Base-by-base conservation (phyloP, 2,113 vertebrate genomes). In the Vicugna pacos region DNA sequence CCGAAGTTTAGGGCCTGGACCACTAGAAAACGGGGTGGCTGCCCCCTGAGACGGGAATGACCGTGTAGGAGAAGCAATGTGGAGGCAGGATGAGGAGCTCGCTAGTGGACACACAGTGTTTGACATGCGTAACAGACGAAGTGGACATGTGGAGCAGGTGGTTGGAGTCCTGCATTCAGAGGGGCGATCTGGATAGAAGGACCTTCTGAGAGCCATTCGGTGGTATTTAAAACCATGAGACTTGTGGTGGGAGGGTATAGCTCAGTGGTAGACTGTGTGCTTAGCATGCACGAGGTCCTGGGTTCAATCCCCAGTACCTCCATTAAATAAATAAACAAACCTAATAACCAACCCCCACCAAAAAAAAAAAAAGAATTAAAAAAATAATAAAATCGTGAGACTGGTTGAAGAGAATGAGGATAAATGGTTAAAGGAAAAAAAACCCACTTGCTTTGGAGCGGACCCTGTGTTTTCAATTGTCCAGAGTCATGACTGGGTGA, bases 141-240 rank as follows among this genome's bases (percentile, higher is more conserved):
- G 38, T 16, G 9, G 20, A 6, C 8, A 0, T 32, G 10, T 35
- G 3, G 0, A 11, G 24, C 0, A 1, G 50, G 58, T 32, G 6
- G 20, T 8, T 13, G 6, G 38, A 28, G 52, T 8, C 28, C 20
- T 10, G 35, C 3, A 0, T 64, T 89, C 12, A 20, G 60, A 91
- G 56, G 50, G 5, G 10, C 16, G 13, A 8, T 35, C 16, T 64
- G 62, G 42, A 8, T 14, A 87, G 79, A 42, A 58, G n/a, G 64
- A 42, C 1, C 50, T 64, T 24, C 62, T 8, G 17, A 75, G 77
- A 48, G 38, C 52, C 26, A 2, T 52, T 50, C 6, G 48, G 38
- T 86, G 54, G 54, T 24, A 15, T 54, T 52, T 17, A 46, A 85
- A 86, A 22, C n/a, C 30, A 6, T 19, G 30, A 73, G 60, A 11